phyloP scores from a whole-genome alignment of 2,797 vertebrate genomes.

The Mico argentatus region DNA sequence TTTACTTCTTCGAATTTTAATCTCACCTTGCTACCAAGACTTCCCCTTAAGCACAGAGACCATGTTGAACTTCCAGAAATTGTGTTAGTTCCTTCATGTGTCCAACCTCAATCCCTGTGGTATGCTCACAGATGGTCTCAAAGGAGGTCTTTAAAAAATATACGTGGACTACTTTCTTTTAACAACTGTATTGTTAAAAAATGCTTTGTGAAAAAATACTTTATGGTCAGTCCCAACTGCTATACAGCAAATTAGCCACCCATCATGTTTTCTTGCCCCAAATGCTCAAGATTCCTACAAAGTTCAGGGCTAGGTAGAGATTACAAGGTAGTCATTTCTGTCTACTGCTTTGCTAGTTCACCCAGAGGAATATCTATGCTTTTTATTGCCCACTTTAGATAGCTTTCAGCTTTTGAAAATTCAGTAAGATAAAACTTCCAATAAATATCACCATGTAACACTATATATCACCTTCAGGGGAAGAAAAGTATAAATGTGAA shows the following conservation, averaged over 20 bases:
- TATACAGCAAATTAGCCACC: neutral
- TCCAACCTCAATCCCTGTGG: neutral
- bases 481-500: neutral
- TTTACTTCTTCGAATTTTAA: constrained; percentile 1
- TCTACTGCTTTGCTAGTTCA: neutral
- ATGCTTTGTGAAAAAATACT: neutral
- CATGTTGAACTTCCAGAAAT: neutral
- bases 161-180: neutral
- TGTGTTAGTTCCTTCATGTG: neutral
- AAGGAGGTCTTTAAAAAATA: neutral
- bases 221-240: neutral
- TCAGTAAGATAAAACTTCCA: constrained; percentile 25
- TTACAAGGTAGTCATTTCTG: neutral
- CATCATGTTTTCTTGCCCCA: neutral
- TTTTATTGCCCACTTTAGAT: constrained; percentile 7
- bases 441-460: neutral
- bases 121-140: neutral
- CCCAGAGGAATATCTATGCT: neutral
- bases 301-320: neutral
- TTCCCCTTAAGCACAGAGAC: neutral
- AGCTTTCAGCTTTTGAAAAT: constrained; percentile 34
- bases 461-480: neutral
- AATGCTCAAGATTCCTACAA: neutral
- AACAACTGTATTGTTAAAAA: neutral
- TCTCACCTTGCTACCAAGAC: constrained; percentile 6